Conservation (phyloP, 2,113 vertebrate species). For the Cavia aperea region DNA sequence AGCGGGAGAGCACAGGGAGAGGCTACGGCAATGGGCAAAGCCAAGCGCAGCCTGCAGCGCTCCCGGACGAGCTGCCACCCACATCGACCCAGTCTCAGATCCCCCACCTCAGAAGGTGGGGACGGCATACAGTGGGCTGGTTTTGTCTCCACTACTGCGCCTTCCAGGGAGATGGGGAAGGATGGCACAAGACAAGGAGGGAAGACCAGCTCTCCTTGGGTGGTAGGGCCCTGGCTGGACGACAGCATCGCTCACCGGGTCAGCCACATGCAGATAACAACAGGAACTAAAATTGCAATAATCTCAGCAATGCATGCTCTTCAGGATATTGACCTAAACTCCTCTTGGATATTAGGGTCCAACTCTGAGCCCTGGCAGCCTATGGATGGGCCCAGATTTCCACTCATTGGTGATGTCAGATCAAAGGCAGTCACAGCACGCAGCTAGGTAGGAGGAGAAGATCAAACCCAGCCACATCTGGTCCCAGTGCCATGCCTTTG, state of each 20-base stretch:
- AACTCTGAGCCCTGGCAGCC: not conserved
- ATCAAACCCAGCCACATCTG: not conserved
- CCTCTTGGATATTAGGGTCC: not conserved
- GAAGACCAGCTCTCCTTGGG: not conserved
- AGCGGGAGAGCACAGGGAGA: not conserved
- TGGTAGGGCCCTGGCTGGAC: not conserved
- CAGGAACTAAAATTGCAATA: not conserved
- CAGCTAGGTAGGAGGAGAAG: not conserved
- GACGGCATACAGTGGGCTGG: not conserved
- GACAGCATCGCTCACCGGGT: not conserved
- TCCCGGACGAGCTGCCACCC: not conserved
- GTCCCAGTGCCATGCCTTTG: not conserved
- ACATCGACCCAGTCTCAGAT: not conserved
- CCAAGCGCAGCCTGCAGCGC: not conserved
- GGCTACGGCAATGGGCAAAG: no score
- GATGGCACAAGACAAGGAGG: no score
- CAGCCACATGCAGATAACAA: not conserved
- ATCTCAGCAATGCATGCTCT: not conserved
- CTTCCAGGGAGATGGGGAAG: not conserved
- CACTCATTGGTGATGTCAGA: not conserved
- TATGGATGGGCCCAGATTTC: not conserved
- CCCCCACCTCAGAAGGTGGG: not conserved
- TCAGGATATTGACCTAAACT: not conserved
- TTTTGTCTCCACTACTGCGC: not conserved
- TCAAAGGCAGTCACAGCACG: not conserved